Percentiles rank a stretch among this genome's conserved stretches.
These are phyloP conservation scores for Drosophila mettleri DNA, from an alignment of 2,888 invertebrate genomes.

Conservation along the genomic window DNA sequence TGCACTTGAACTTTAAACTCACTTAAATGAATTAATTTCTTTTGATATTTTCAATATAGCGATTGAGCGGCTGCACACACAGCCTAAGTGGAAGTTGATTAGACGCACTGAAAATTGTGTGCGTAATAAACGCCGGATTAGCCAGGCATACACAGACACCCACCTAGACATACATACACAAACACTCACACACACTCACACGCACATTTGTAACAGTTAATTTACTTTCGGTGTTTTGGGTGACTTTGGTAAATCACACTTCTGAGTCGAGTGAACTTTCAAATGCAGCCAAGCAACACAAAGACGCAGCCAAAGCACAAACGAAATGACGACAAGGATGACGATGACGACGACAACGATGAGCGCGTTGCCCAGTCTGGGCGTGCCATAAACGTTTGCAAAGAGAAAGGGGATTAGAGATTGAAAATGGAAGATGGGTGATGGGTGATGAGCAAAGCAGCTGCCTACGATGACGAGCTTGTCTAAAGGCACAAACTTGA, in stretches of 20 bases:
- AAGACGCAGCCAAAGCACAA: constrained; percentile 27
- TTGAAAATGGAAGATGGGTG: too few relatives aligned
- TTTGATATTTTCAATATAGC: constrained; percentile 16
- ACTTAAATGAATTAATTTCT: constrained; percentile 9
- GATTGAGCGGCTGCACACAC: constrained; percentile 11
- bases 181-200: constrained; percentile 10
- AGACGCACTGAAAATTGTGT: constrained; percentile 30
- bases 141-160: constrained; percentile 24
- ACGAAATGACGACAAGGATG: constrained; percentile 32
- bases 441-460: too few relatives aligned
- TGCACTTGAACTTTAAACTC: neutral
- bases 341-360: constrained; percentile 6
- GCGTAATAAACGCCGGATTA: constrained; percentile 48
- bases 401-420: constrained; percentile 14
- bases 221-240: constrained; percentile 67
- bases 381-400: constrained; percentile 9
- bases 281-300: constrained; percentile 46
- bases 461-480: constrained; percentile 35
- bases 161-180: constrained; percentile 19
- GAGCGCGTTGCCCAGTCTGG: constrained; percentile 8
- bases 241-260: constrained; percentile 69
- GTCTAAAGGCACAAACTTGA: constrained; percentile 71
- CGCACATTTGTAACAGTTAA: constrained; percentile 69
- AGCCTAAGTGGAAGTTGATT: constrained; percentile 39
- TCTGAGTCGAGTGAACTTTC: constrained; percentile 53